These are phyloP conservation scores for Merodon equestris DNA, from an alignment of 2,888 invertebrate genomes.

Conservation along the genomic window DNA sequence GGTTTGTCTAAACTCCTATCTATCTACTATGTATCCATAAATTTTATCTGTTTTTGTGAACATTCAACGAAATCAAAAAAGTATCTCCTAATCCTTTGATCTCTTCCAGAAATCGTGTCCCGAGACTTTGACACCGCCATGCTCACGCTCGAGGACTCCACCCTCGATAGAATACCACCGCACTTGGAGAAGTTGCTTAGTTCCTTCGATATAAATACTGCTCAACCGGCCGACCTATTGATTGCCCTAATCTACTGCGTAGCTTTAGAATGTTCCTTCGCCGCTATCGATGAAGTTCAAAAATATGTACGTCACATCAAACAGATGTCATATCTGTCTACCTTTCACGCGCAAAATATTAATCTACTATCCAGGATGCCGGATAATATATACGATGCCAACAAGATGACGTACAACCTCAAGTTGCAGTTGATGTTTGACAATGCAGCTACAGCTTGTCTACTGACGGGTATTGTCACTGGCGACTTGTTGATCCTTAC, in stretches of 20 bases:
- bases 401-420: constrained; percentile 38
- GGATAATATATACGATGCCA: constrained; percentile 29
- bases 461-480: constrained; percentile 72
- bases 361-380: constrained; percentile 57
- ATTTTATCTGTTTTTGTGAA: too few species aligned
- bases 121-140: not conserved
- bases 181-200: constrained; percentile 72
- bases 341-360: constrained; percentile 45
- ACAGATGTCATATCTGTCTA: constrained; percentile 22
- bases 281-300: constrained; percentile 67
- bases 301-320: constrained; percentile 40
- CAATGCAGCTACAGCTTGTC: constrained; percentile 36
- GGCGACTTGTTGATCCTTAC: constrained; percentile 76
- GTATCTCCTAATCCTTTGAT: constrained; percentile 1
- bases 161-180: constrained; percentile 71
- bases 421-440: constrained; percentile 46
- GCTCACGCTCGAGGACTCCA: constrained; percentile 73
- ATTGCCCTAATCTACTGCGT: constrained; percentile 74
- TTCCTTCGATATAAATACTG: constrained; percentile 22
- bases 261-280: constrained; percentile 75
- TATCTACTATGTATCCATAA: too few species aligned
- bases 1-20: constrained; percentile 48
- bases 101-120: constrained; percentile 33
- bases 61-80: too few species aligned
- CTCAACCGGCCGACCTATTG: constrained; percentile 72